Conservation (phyloP, 2,797 vertebrate genomes). For the Rousettus madagascariensis region DNA sequence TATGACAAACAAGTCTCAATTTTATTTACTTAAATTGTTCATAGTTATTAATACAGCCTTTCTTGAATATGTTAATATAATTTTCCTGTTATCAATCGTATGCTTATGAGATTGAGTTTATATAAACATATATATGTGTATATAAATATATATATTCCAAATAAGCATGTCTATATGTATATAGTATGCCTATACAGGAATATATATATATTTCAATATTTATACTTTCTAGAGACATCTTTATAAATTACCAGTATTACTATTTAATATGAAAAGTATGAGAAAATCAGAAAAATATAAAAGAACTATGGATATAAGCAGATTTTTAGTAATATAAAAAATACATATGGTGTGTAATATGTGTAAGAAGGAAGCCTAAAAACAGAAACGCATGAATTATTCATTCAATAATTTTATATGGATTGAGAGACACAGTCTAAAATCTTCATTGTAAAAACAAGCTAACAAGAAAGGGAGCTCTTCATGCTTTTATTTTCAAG, state of each 20-base stretch:
- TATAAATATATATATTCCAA: too few relatives aligned
- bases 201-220: rapidly evolving
- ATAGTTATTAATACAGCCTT: not conserved
- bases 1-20: not conserved
- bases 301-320: not conserved
- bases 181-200: not conserved
- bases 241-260: not conserved
- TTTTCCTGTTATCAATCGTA: not conserved
- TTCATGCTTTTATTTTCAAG: not conserved
- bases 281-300: not conserved
- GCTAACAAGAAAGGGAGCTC: not conserved
- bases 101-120: not conserved
- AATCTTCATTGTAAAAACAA: not conserved
- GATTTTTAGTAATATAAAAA: not conserved
- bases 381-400: not conserved
- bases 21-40: not conserved
- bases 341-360: rapidly evolving
- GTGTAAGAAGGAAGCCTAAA: not conserved
- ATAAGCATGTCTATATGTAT: too few relatives aligned
- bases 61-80: not conserved
- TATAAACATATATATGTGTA: not conserved
- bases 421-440: not conserved
- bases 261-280: not conserved
- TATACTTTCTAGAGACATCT: not conserved
- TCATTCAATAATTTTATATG: not conserved